phyloP scores from a whole-genome alignment of 1,140 invertebrate species.

The Drosophila tropicalis region DNA sequence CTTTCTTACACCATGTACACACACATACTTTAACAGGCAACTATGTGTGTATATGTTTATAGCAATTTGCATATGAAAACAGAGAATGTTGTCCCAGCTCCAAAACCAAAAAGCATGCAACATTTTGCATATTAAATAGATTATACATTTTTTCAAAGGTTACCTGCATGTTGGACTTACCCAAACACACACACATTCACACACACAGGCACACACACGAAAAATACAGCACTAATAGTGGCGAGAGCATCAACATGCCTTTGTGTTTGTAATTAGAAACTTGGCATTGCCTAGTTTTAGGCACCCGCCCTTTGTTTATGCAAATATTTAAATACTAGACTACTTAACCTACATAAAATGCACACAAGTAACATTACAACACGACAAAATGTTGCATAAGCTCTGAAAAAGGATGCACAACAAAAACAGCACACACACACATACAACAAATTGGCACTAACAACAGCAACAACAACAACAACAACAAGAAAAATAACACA shows the following conservation, averaged over 20 bases:
- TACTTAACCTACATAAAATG: conserved; percentile 70
- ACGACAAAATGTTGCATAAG: conserved; percentile 18
- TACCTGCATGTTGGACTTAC: conserved; percentile 48
- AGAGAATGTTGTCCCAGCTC: conserved; percentile 10
- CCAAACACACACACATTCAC: conserved; percentile 4
- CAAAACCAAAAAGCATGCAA: conserved; percentile 46
- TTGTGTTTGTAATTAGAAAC: conserved; percentile 64
- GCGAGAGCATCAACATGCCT: conserved; percentile 22
- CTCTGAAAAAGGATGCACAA: conserved; percentile 33
- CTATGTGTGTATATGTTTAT: conserved; percentile 9
- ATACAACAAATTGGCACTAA: conserved; percentile 59
- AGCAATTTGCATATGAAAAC: conserved; percentile 68
- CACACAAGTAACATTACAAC: conserved; percentile 24
- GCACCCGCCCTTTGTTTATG: conserved; percentile 67
- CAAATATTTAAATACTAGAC: conserved; percentile 68
- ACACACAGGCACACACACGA: conserved; percentile 3
- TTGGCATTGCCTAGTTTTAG: conserved; percentile 61
- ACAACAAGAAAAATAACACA: conserved; percentile 17
- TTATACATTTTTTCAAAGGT: conserved; percentile 53
- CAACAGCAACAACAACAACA: conserved; percentile 33
- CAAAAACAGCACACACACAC: conserved; percentile 13
- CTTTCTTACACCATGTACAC: conserved; percentile 12
- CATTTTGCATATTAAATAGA: conserved; percentile 72
- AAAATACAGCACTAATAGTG: conserved; percentile 14
- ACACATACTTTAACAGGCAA: conserved; percentile 10